phyloP scores from a whole-genome alignment of 2,888 invertebrate species.

The Amblyteles armatorius region DNA sequence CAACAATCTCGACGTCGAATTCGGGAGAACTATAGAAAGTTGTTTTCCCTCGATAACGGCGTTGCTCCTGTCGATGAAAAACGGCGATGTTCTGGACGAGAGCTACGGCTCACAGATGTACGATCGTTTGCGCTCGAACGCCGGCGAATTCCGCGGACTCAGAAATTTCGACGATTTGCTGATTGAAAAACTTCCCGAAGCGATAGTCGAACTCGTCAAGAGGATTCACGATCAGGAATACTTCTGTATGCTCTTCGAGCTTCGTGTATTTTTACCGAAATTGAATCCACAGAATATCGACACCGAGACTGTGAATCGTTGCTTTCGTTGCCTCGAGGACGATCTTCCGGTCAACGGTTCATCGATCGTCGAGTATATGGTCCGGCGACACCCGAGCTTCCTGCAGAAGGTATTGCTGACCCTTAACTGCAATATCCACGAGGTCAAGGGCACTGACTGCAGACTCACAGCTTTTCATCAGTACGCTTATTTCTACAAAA shows the following conservation, averaged over 20 bases:
- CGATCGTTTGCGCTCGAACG: slow-evolving; percentile 74
- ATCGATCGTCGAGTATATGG: slow-evolving; percentile 80
- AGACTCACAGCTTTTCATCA: slow-evolving; percentile 87
- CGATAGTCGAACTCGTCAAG: slow-evolving; percentile 78
- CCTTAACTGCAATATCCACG: slow-evolving; percentile 85
- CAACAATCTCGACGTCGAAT: slow-evolving; percentile 71
- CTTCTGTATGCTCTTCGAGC: slow-evolving; percentile 83
- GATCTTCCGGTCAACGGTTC: slow-evolving; percentile 81
- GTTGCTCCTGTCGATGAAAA: slow-evolving; percentile 72
- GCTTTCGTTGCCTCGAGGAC: slow-evolving; percentile 85
- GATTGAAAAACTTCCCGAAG: slow-evolving; percentile 78
- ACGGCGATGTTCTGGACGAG: slow-evolving; percentile 63
- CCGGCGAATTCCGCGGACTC: slow-evolving; percentile 74
- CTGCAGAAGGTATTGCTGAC: slow-evolving; percentile 86
- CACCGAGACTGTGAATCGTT: slow-evolving; percentile 82
- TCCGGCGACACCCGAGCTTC: slow-evolving; percentile 84
- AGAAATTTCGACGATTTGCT: slow-evolving; percentile 77
- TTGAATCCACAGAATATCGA: slow-evolving; percentile 84
- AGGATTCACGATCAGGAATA: slow-evolving; percentile 83
- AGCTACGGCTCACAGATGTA: slow-evolving; percentile 73
- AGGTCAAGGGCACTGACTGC: slow-evolving; percentile 85
- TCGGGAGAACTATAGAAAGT: slow-evolving; percentile 78
- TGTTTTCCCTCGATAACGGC: slow-evolving; percentile 76
- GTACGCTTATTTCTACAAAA: slow-evolving; percentile 86
- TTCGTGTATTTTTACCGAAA: slow-evolving; percentile 80